Base-by-base conservation (phyloP, 2,888 invertebrate species). In the Cordilura impudica region DNA sequence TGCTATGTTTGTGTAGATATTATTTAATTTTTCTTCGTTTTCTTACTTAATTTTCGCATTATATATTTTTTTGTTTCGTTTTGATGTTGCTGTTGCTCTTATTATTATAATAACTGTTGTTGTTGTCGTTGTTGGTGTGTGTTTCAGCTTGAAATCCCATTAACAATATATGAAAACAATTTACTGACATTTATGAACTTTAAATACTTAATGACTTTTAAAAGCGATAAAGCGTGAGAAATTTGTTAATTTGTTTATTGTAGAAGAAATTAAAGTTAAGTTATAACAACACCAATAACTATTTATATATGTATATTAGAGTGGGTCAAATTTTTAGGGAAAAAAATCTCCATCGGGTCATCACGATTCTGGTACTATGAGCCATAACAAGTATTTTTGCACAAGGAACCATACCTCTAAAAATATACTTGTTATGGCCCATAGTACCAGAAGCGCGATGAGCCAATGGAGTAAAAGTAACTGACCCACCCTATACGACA, bases 191-290 rank as follows among this genome's bases (percentile, higher is more conserved):
- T 75, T 71, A 79, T 79, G 79, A 79, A 79, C 79, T 79, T 75
- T 75, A 75, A 79, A 71, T 71, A 75, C 71, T 79, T 79, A 75
- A 79, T 79, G 75, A 71, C 74, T 75, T 79, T 78, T 79, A 71
- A 71, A 79, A 63, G 71, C 75, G 79, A 79, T 79, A 79, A 79
- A 79, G 79, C 79, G 75, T 75, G 79, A 79, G 78, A 79, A 79
- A 79, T 71, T 79, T 71, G 66, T 63, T 78, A 78, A 74, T 67
- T 78, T 78, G 60, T 74, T 74, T 66, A 61, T 66, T 70, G 65
- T 66, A 49, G 49, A 76, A 76, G 21, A 49, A 63, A 56, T n/a
- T 39, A 63, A 70, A 47, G 31, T 58, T 47, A 49, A 51, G 21
- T 60, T 66, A 53, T n/a, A n/a, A n/a, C n/a, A n/a, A n/a, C n/a